A percentile compares a stretch with the other conserved stretches of the same genome.
phyloP scores from a whole-genome alignment of 2,888 invertebrate species.

The Apamea crenata region DNA sequence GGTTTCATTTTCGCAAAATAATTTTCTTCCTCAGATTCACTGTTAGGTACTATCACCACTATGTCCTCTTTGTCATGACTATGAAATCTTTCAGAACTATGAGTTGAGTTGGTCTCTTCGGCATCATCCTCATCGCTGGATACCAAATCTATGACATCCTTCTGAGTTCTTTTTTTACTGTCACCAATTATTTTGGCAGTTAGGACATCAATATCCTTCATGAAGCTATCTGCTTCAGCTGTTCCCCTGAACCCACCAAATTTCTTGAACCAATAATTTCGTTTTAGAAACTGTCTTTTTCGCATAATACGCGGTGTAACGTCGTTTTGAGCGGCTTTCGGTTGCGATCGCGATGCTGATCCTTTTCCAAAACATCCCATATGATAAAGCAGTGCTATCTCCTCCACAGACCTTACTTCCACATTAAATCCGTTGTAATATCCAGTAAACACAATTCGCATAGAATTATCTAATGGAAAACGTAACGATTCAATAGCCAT shows the following conservation, averaged over 20 bases:
- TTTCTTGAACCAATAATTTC: slow-evolving; percentile 90
- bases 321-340: slow-evolving; percentile 81
- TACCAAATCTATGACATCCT: slow-evolving; percentile 86
- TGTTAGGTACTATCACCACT: slow-evolving; percentile 91
- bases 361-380: slow-evolving; percentile 95
- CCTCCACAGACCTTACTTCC: slow-evolving; percentile 90
- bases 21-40: slow-evolving; percentile 92
- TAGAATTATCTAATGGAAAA: slow-evolving; percentile 85
- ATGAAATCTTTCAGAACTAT: slow-evolving; percentile 65
- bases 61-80: slow-evolving; percentile 79
- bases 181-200: slow-evolving; percentile 78
- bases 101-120: slow-evolving; percentile 64
- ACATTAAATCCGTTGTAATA: slow-evolving; percentile 93
- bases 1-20: slow-evolving; percentile 91
- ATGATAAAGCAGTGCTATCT: slow-evolving; percentile 91
- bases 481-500: slow-evolving; percentile 84
- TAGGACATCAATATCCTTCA: slow-evolving; percentile 79
- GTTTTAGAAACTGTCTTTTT: slow-evolving; percentile 91
- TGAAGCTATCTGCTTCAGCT: slow-evolving; percentile 74
- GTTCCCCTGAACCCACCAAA: slow-evolving; percentile 73
- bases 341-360: slow-evolving; percentile 91
- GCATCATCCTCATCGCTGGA: slow-evolving; percentile 83
- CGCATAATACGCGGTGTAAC: slow-evolving; percentile 87
- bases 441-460: slow-evolving; percentile 89
- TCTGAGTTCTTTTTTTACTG: slow-evolving; percentile 71